Conservation (phyloP, 2,888 invertebrate species). For the Sialis lutaria region DNA sequence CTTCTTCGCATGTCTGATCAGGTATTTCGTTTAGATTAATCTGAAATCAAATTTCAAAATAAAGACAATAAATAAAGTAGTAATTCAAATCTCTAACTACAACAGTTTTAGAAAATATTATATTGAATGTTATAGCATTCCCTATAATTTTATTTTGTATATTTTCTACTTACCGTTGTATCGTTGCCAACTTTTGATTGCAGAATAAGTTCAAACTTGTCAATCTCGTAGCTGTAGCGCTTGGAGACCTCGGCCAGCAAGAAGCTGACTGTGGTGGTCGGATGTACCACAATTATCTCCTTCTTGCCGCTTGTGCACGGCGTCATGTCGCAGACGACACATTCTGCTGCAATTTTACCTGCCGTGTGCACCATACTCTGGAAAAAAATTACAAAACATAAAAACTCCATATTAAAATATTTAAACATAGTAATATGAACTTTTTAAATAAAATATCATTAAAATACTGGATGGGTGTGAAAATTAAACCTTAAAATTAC, state of each 20-base stretch:
- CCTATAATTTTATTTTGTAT: too few species aligned
- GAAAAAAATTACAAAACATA: constrained; percentile 9
- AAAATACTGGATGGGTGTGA: too few species aligned
- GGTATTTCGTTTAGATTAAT: neutral
- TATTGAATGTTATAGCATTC: too few species aligned
- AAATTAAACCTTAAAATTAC: too few species aligned
- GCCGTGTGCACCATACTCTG: constrained; percentile 30
- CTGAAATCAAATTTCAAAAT: neutral
- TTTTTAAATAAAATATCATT: too few species aligned
- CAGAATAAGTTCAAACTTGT: constrained; percentile 24
- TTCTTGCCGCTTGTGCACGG: constrained; percentile 13
- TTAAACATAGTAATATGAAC: too few species aligned
- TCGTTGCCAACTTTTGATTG: constrained; percentile 15
- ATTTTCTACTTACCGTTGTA: constrained; percentile 11
- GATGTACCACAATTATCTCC: constrained; percentile 19
- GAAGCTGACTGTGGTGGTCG: constrained; percentile 24
- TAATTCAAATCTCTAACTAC: neutral
- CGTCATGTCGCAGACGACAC: constrained; percentile 25
- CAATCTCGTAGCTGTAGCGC: constrained; percentile 27
- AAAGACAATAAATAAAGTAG: neutral
- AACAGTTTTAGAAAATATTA: neutral
- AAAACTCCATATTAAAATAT: neutral
- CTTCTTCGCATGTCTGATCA: constrained; percentile 1
- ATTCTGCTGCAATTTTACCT: constrained; percentile 23
- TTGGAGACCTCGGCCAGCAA: constrained; percentile 29